These are phyloP conservation scores for Xiphophorus couchianus DNA, from an alignment of 2,113 vertebrate genomes.

Conservation along the genomic window DNA sequence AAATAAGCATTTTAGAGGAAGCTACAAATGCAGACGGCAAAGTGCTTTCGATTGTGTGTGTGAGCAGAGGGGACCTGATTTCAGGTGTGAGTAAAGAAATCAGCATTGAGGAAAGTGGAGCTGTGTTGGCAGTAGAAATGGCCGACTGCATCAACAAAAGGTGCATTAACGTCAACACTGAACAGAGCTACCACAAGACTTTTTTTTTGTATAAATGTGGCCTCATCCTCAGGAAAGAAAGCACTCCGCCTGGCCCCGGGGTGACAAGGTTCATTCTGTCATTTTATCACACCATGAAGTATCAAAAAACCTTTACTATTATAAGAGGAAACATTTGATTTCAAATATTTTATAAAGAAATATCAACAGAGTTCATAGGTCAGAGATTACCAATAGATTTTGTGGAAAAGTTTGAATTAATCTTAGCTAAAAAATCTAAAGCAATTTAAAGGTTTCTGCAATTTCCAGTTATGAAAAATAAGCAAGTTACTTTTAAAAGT, in stretches of 20 bases:
- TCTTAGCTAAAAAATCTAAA: neutral
- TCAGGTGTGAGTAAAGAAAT: conserved; percentile 80
- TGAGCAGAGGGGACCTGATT: conserved; percentile 91
- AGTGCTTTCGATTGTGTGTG: conserved; percentile 92
- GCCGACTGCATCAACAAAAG: conserved; percentile 70
- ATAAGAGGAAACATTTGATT: neutral
- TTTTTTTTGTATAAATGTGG: conserved; percentile 56
- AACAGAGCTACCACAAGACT: conserved; percentile 66
- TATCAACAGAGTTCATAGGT: neutral
- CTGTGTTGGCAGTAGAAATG: conserved; percentile 54
- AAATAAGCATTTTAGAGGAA: conserved; percentile 95
- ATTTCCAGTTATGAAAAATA: no score
- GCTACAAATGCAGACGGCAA: conserved; percentile 85
- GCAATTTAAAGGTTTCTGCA: no score
- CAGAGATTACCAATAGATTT: neutral
- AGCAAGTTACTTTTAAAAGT: no score
- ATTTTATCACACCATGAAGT: conserved; percentile 32
- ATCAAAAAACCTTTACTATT: neutral
- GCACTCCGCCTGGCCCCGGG: conserved; percentile 40
- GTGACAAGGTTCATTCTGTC: conserved; percentile 48
- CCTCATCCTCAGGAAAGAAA: conserved; percentile 60
- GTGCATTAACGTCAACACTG: conserved; percentile 72
- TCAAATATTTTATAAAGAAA: neutral
- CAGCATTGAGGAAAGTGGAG: conserved; percentile 68
- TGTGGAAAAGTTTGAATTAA: neutral